Evolutionary conservation across 2,888 invertebrate species (phyloP).

Genomic region (Cosmia trapezina): DNA sequence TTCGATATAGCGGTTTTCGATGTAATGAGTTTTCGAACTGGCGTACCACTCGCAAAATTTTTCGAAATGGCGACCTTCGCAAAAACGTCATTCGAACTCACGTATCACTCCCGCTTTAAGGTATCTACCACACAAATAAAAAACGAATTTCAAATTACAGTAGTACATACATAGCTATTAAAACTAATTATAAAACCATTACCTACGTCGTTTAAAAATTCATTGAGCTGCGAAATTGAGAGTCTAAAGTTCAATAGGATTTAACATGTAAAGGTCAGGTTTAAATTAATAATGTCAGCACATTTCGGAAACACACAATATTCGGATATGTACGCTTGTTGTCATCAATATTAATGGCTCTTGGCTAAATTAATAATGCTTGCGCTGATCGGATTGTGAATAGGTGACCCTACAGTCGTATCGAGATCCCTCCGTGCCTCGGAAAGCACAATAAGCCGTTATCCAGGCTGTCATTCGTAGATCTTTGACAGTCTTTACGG

Average conservation of each 20-base stretch:
- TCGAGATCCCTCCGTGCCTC: not conserved
- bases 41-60: no score
- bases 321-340: not conserved
- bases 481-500: not conserved
- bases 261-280: conserved; percentile 25
- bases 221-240: conserved; percentile 19
- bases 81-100: no score
- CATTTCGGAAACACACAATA: not conserved
- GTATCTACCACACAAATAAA: not conserved
- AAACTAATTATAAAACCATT: conserved; percentile 10
- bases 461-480: not conserved
- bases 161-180: not conserved
- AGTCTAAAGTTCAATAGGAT: conserved; percentile 25
- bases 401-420: not conserved
- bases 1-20: no score
- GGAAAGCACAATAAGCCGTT: not conserved
- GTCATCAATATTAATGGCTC: no score
- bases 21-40: no score
- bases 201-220: not conserved
- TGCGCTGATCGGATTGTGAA: no score
- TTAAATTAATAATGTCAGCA: conserved; percentile 11
- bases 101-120: no score
- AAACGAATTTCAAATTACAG: not conserved
- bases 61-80: no score
- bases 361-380: not conserved